Evolutionary conservation across 2,888 invertebrate species (phyloP), one percentile per base, ranked within the genome.

Genomic region (Ptychoptera albimana): DNA sequence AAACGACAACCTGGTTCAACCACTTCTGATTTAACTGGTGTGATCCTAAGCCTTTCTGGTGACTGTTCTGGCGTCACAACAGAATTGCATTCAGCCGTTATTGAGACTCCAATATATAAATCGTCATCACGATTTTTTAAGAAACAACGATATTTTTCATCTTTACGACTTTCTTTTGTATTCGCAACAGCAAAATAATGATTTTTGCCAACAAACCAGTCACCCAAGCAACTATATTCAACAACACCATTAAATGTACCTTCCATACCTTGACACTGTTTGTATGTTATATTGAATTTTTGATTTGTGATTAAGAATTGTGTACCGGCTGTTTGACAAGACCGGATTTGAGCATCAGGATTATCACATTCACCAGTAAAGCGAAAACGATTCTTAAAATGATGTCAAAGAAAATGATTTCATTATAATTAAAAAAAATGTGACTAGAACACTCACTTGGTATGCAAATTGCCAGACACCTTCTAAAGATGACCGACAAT

Each of bases 141-240:
- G 63, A 96, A 89, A 60, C 96, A 96, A 36, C 94, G 74, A 61
- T 91, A 96, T 57, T 86, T 86, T 61, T 94, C 92, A 63, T 96
- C 91, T 62, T 86, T 86, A 54, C 93, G 77, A 8, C 93, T 92
- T 63, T 94, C 92, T 56, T 93, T 92, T 0, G 92, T 91, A 59
- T 96, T 94, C 8, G 89, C 89, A n/a, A 94, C 91, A 44, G 92
- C 96, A 65, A 96, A 93, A 63, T 84, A 96, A 57, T 93, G 92
- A 66, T 96, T 93, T 59, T 93, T 93, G 11, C 83, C 88, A 23
- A 91, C 82, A 65, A 92, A 91, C 92, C 93, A 93, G 69, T 92
- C 89, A 1, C 92, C 93, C 48, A 93, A 68, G 57, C 93, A 93
- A 62, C 85, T 88, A 62, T 83, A 93, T 62, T 92, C 91, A 8